Conservation (phyloP, 2,888 invertebrate species). For the Meloe dianella region DNA sequence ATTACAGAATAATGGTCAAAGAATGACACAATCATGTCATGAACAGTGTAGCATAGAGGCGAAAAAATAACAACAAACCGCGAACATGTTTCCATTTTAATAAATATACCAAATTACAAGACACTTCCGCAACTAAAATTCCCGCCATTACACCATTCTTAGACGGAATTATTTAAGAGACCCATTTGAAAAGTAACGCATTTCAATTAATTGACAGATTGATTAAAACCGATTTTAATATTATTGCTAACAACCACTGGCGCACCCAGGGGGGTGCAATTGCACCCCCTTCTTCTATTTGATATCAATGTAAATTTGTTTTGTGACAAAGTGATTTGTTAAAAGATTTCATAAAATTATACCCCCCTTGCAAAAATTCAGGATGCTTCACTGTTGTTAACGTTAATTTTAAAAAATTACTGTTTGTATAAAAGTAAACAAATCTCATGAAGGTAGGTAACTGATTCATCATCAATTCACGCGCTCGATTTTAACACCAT, state of each 20-base stretch:
- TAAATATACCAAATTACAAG: conserved; percentile 9
- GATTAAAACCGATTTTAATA: conserved; percentile 1
- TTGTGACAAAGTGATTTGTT: too few relatives aligned
- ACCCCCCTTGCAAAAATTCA: too few relatives aligned
- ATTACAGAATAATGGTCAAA: neutral
- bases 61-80: conserved; percentile 19
- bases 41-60: neutral
- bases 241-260: too few relatives aligned
- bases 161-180: conserved; percentile 13
- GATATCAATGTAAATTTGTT: too few relatives aligned
- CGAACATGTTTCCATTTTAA: conserved; percentile 21
- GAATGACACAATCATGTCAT: neutral
- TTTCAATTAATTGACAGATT: conserved; percentile 32
- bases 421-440: neutral
- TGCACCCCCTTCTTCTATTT: too few relatives aligned
- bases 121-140: conserved; percentile 24
- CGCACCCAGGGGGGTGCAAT: too few relatives aligned
- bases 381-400: too few relatives aligned
- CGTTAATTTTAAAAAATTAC: too few relatives aligned
- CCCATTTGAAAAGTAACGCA: conserved; percentile 19
- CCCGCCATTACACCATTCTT: conserved; percentile 6
- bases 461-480: neutral
- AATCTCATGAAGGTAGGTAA: neutral
- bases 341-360: too few relatives aligned
- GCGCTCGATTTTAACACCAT: neutral